These are phyloP conservation scores for Macrostomum lignano DNA, from an alignment of 1,140 invertebrate species.

Conservation along the genomic window DNA sequence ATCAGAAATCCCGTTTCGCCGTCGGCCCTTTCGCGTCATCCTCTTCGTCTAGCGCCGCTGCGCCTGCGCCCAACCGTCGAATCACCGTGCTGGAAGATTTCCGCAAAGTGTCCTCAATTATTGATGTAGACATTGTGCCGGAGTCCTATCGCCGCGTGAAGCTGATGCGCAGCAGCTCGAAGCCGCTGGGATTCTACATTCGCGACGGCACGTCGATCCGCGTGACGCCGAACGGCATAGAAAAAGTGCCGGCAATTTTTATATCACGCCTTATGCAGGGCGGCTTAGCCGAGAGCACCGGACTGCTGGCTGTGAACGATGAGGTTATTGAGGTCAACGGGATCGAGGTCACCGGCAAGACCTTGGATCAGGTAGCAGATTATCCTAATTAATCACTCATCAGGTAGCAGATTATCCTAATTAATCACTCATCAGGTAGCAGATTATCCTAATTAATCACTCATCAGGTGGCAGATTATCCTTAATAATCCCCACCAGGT, in stretches of 20 bases:
- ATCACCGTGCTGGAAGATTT: conserved; percentile 91
- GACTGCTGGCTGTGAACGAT: conserved; percentile 82
- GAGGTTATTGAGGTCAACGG: conserved; percentile 97
- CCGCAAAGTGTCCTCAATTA: conserved; percentile 48
- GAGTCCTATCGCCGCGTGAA: conserved; percentile 80
- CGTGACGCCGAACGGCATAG: conserved; percentile 52
- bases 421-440: neutral
- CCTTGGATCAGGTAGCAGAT: neutral
- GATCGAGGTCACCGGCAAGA: conserved; percentile 43
- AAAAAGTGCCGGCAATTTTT: conserved; percentile 41
- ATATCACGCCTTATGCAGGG: conserved; percentile 51
- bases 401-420: conserved; percentile 5
- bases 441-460: conserved; percentile 1
- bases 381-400: neutral
- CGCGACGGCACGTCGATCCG: conserved; percentile 46
- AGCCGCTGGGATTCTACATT: conserved; percentile 79
- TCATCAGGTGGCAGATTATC: too few relatives aligned
- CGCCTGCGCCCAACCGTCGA: neutral
- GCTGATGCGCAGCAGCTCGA: conserved; percentile 81
- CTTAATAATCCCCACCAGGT: neutral
- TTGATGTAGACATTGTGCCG: conserved; percentile 92
- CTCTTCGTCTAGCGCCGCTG: conserved; percentile 4
- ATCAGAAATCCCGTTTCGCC: conserved; percentile 12
- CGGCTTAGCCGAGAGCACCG: conserved; percentile 56
- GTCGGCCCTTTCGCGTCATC: conserved; percentile 6